Conservation (phyloP, 53 echinoderm and acorn worm genomes). For the Luidia sarsii region DNA sequence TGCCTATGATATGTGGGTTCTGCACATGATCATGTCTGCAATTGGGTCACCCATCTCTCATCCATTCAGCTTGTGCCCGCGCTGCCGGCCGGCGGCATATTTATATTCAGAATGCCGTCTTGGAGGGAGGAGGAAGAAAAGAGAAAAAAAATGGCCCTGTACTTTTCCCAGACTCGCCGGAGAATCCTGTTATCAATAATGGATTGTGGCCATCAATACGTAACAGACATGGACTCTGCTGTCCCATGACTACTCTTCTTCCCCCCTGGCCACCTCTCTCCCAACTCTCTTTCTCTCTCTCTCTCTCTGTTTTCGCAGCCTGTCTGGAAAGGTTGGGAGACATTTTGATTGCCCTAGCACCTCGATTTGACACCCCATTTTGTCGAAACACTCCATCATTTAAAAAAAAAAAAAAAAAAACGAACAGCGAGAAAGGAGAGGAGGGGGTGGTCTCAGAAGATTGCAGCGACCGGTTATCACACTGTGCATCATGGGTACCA, state of each 20-base stretch:
- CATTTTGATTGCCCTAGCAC: conserved; percentile 9
- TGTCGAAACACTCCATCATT: conserved; percentile 15
- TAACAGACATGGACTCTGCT: not conserved
- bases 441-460: not conserved
- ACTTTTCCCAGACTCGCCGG: not conserved
- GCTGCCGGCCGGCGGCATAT: too few relatives aligned
- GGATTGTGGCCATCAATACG: conserved; percentile 16
- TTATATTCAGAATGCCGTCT: too few relatives aligned
- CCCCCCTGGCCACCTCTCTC: not conserved
- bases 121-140: too few relatives aligned
- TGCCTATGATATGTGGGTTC: too few relatives aligned
- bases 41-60: too few relatives aligned
- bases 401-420: not conserved
- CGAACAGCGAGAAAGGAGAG: too few relatives aligned
- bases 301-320: too few relatives aligned
- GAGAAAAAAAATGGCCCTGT: too few relatives aligned
- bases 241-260: not conserved
- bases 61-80: too few relatives aligned
- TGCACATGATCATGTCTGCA: too few relatives aligned
- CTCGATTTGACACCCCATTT: conserved; percentile 5
- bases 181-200: conserved; percentile 3
- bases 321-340: not conserved
- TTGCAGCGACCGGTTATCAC: conserved; percentile 58
- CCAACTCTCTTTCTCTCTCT: too few relatives aligned
- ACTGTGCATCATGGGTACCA: conserved; percentile 22